These are phyloP conservation scores for Sarcophaga variegata DNA, from an alignment of 2,888 invertebrate genomes.

Conservation along the genomic window DNA sequence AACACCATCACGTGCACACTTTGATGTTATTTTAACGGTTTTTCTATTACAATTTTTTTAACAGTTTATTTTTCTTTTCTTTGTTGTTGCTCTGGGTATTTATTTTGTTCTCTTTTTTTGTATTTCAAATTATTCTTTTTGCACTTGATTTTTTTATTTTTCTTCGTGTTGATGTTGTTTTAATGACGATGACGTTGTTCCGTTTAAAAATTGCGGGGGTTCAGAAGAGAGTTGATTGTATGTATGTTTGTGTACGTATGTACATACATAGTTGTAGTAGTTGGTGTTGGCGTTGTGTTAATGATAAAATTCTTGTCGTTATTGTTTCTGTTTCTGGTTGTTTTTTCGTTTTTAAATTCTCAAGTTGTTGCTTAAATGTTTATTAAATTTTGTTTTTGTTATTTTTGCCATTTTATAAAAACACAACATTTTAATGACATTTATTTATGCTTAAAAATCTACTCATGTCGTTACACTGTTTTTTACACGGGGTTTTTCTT, in stretches of 20 bases:
- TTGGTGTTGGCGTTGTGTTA: not conserved
- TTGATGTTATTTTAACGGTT: slow-evolving; percentile 68
- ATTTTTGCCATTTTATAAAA: not conserved
- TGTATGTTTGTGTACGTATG: not conserved
- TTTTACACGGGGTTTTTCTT: not conserved
- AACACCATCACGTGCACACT: slow-evolving; percentile 68
- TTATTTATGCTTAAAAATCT: not conserved
- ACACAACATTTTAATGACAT: not conserved
- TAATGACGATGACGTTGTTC: slow-evolving; percentile 14
- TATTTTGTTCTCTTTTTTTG: slow-evolving; percentile 25
- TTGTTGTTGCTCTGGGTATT: not conserved
- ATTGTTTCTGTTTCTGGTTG: too few relatives aligned
- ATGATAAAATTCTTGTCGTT: not conserved
- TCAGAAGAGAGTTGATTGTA: not conserved
- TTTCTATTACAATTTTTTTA: slow-evolving; percentile 67
- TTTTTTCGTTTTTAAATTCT: not conserved
- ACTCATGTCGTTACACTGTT: not conserved
- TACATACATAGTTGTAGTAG: not conserved
- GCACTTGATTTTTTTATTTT: slow-evolving; percentile 39
- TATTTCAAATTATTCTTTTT: slow-evolving; percentile 53
- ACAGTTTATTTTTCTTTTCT: slow-evolving; percentile 30
- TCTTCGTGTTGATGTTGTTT: slow-evolving; percentile 28
- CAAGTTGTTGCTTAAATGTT: not conserved
- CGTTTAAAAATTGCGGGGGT: not conserved
- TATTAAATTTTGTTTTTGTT: not conserved